phyloP scores from a whole-genome alignment of 2,888 invertebrate species.

The Dendrolimus pini region DNA sequence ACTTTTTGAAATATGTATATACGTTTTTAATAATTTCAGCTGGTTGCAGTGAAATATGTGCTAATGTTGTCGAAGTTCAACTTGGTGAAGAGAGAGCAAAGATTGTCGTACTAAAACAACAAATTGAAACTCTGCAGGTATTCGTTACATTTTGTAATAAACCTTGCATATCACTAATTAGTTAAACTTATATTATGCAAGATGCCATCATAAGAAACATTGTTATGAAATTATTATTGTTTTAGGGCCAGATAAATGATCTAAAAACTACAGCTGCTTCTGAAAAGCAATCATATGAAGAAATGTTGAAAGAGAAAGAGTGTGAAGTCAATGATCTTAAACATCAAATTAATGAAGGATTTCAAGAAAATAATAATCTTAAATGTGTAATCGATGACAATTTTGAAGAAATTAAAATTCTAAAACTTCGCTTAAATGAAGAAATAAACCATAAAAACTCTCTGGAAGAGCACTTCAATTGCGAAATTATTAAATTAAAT shows the following conservation, averaged over 20 bases:
- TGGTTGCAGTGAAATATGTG: conserved; percentile 57
- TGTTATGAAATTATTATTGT: background rate
- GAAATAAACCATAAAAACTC: conserved; percentile 49
- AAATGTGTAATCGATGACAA: conserved; percentile 12
- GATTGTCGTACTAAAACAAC: conserved; percentile 44
- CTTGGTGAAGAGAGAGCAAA: conserved; percentile 59
- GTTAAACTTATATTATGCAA: too few species aligned
- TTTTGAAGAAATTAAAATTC: conserved; percentile 29
- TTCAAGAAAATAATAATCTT: conserved; percentile 45
- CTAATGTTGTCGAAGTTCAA: conserved; percentile 63
- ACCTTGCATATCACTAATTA: too few species aligned
- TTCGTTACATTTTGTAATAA: too few species aligned
- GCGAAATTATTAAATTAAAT: conserved; percentile 47
- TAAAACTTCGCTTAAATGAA: conserved; percentile 57
- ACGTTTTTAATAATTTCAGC: conserved; percentile 29
- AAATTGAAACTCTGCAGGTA: conserved; percentile 52
- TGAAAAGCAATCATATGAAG: conserved; percentile 33
- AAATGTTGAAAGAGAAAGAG: conserved; percentile 40
- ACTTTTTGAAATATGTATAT: too few species aligned
- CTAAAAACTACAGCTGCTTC: conserved; percentile 30
- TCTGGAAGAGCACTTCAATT: conserved; percentile 35
- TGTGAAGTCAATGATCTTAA: conserved; percentile 44
- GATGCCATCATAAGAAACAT: too few species aligned
- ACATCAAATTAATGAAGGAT: conserved; percentile 53
- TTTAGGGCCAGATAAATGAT: conserved; percentile 40